Evolutionary conservation across 1,140 invertebrate species (phyloP).

Genomic region (Drosophila pseudoananassae): DNA sequence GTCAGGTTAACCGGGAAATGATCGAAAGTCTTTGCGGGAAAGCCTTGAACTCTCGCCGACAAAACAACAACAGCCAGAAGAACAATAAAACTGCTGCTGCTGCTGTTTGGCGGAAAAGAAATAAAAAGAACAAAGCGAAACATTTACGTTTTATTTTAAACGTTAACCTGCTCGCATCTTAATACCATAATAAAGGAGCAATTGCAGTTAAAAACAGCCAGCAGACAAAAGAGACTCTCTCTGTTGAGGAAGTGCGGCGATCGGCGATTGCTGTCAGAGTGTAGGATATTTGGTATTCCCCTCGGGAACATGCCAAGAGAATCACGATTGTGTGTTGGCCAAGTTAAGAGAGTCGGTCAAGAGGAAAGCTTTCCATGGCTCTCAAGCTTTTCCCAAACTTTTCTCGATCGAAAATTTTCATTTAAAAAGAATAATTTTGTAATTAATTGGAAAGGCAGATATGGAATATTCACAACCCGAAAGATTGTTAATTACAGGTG

Average conservation of each 20-base stretch:
- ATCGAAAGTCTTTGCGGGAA: conserved; percentile 59
- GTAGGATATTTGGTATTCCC: conserved; percentile 42
- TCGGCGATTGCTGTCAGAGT: too few species aligned
- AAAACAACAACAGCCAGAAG: conserved; percentile 29
- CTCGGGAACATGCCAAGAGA: conserved; percentile 17
- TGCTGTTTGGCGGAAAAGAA: conserved; percentile 27
- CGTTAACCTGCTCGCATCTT: conserved; percentile 25
- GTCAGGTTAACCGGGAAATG: conserved; percentile 71
- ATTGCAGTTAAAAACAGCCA: conserved; percentile 42
- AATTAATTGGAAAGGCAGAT: background rate
- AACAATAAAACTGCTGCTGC: conserved; percentile 44
- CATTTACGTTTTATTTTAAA: conserved; percentile 61
- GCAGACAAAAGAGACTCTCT: conserved; percentile 19
- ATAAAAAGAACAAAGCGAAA: conserved; percentile 53
- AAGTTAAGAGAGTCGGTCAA: conserved; percentile 22
- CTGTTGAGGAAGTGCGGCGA: conserved; percentile 41
- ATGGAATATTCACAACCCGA: background rate
- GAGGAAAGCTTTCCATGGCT: conserved; percentile 2
- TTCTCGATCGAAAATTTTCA: conserved; percentile 11
- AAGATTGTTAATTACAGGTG: background rate
- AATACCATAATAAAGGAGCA: conserved; percentile 38
- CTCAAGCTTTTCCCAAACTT: conserved; percentile 31
- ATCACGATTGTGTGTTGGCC: background rate
- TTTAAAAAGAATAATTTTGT: background rate
- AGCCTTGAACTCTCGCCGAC: conserved; percentile 67